These are phyloP conservation scores for Catharus minimus DNA, from an alignment of 2,113 vertebrate species.

Conservation along the genomic window DNA sequence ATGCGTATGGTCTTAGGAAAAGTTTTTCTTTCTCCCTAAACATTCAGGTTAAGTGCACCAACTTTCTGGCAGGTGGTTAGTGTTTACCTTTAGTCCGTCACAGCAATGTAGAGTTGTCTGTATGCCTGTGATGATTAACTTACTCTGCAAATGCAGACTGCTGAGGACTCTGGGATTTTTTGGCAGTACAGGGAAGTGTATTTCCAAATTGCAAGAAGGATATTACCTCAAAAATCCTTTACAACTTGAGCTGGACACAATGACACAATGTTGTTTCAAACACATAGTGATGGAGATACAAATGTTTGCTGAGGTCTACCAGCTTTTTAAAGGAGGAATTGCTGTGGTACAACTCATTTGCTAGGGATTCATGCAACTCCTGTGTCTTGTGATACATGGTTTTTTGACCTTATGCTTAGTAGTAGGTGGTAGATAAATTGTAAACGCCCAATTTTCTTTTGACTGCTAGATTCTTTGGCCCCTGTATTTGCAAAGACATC, in stretches of 20 bases:
- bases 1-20: not conserved
- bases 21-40: not conserved
- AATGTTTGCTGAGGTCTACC: not conserved
- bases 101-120: not conserved
- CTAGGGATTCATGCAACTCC: rapidly evolving
- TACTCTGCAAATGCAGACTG: not conserved
- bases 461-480: not conserved
- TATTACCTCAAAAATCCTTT: not conserved
- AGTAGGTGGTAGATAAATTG: not conserved
- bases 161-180: not conserved
- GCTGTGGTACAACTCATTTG: not conserved
- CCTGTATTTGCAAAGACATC: not conserved
- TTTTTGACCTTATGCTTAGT: not conserved
- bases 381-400: not conserved
- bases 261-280: not conserved
- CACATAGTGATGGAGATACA: rapidly evolving
- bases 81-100: not conserved
- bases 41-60: not conserved
- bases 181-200: not conserved
- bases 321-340: not conserved
- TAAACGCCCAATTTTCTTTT: not conserved
- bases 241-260: not conserved
- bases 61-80: not conserved
- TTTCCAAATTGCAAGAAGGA: not conserved
- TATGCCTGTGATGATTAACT: not conserved